Conservation (phyloP, 2,797 vertebrate species). For the Notoglanidium macrostoma region DNA sequence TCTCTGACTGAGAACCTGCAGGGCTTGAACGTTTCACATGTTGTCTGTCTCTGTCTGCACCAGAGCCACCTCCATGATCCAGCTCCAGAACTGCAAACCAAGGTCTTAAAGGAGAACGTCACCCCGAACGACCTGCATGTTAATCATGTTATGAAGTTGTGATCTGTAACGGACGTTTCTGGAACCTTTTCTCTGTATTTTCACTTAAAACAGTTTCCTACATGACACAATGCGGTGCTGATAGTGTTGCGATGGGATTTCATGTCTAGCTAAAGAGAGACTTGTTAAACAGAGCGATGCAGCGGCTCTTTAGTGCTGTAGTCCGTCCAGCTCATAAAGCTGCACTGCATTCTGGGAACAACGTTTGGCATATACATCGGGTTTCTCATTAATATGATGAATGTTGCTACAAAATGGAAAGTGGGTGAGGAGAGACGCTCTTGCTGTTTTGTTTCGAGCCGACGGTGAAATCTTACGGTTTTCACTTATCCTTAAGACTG, state of each 20-base stretch:
- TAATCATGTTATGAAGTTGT: not conserved
- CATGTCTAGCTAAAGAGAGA: not conserved
- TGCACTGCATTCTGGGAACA: not conserved
- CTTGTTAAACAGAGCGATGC: not conserved
- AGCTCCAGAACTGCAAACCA: conserved; percentile 13
- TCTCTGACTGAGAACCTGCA: not conserved
- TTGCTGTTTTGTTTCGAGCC: not conserved
- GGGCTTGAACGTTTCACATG: not conserved
- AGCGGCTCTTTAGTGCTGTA: not conserved
- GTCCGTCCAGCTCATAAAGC: not conserved
- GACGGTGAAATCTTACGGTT: not conserved
- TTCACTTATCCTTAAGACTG: not conserved
- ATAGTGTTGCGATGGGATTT: not conserved
- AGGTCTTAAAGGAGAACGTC: not conserved
- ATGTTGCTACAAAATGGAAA: not conserved
- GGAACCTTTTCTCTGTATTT: not conserved
- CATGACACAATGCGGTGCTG: not conserved
- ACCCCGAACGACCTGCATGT: not conserved
- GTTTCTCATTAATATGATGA: not conserved
- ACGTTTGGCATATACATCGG: not conserved
- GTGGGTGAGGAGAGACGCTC: not conserved
- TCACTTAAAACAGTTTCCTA: not conserved
- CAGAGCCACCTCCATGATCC: conserved; percentile 5
- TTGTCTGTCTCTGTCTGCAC: not conserved
- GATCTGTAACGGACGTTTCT: not conserved